phyloP scores from a whole-genome alignment of 2,113 vertebrate species.

The Scopus umbretta region DNA sequence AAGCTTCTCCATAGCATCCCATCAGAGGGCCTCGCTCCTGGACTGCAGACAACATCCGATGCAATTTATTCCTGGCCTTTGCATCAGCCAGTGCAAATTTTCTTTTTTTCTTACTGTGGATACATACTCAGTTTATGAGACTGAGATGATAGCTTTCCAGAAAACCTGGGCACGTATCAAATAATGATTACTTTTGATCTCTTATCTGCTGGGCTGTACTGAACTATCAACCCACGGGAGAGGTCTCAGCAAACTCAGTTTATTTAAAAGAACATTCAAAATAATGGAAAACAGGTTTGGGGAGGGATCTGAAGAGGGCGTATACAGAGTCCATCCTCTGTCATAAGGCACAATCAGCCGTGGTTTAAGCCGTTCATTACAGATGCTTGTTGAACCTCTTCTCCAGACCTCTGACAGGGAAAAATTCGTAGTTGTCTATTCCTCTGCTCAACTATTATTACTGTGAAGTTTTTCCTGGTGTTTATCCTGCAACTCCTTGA shows the following conservation, averaged over 20 bases:
- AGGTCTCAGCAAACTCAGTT: background rate
- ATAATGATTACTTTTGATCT: background rate
- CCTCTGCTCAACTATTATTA: background rate
- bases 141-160: background rate
- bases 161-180: background rate
- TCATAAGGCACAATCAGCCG: background rate
- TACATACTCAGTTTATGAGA: background rate
- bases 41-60: background rate
- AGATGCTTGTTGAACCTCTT: background rate
- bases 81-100: background rate
- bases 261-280: background rate
- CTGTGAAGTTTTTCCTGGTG: background rate
- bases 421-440: background rate
- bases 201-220: background rate
- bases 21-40: background rate
- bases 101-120: background rate
- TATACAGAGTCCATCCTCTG: background rate
- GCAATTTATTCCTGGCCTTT: background rate
- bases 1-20: background rate
- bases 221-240: background rate
- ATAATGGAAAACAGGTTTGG: background rate
- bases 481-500: slow-evolving; percentile 3
- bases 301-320: background rate
- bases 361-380: background rate
- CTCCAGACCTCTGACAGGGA: background rate